Evolutionary conservation across 1,140 invertebrate genomes (phyloP), one percentile per base, ranked within the genome.

Genomic region (Lordiphosa collinella): DNA sequence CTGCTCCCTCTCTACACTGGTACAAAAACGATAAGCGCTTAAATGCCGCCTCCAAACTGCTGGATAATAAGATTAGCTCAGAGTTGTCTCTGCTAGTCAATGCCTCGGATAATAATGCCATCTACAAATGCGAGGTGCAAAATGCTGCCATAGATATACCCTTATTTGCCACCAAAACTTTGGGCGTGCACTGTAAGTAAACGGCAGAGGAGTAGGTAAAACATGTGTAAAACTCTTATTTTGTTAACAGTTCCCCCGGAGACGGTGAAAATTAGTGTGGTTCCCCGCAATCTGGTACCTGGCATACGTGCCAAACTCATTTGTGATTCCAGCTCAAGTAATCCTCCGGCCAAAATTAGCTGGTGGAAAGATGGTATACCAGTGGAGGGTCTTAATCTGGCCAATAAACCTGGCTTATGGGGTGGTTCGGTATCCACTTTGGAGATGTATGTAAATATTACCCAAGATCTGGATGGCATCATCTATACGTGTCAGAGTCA

Each of bases 401-500:
- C 93, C 6, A 87, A 85, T 31, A 93, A 93, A 72, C 91, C 93
- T 8, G 95, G 95, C 10, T 91, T 94, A 4, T 93, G 96, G 89
- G 94, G 95, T 4, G 96, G 97, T 2, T 94, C 93, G 53, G 92
- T 95, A 1, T 95, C 96, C 3, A 94, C 92, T 0, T 94, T 95
- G 46, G 93, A 94, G 72, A 90, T 98, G 32, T 91, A 93, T 58
- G 89, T 99, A 3, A 95, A 96, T 71, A 93, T 98, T 13, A 96
- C 94, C 0, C 93, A 96, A 53, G 93, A 94, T 32, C 92, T 97
- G 88, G 96, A 99, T 89, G 94, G 93, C 13, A 92, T 94, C 3
- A 91, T 96, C n/a, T 98, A 96, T 89, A 97, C 95, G 0, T 99
- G 98, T 84, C 94, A 97, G 85, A 97, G 96, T 0, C 94, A 93